These are phyloP conservation scores for Chamaedrilus cognettii DNA, from an alignment of 2,888 invertebrate genomes.

Conservation along the genomic window DNA sequence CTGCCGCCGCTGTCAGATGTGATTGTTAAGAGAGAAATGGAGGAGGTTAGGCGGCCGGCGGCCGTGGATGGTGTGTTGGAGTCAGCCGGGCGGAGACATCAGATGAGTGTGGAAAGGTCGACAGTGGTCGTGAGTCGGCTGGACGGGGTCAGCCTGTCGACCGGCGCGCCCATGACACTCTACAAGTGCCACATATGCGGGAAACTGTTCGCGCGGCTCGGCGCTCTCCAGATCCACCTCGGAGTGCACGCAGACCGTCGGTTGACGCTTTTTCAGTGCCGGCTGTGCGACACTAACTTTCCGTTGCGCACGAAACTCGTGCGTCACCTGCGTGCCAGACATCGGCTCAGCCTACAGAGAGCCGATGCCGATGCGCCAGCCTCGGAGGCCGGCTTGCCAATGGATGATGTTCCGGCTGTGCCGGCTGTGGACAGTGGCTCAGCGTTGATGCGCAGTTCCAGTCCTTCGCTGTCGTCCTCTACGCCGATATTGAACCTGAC, in stretches of 20 bases:
- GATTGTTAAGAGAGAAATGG: too few species aligned
- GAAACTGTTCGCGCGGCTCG: constrained; percentile 49
- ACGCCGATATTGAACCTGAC: too few species aligned
- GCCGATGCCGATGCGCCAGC: neutral
- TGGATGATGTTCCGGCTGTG: neutral
- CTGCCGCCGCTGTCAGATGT: too few species aligned
- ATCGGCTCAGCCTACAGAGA: constrained; percentile 10
- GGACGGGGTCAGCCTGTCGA: neutral
- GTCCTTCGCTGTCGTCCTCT: too few species aligned
- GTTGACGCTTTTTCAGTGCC: constrained; percentile 48
- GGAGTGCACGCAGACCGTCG: constrained; percentile 51
- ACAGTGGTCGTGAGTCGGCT: constrained; percentile 1
- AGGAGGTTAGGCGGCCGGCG: too few species aligned
- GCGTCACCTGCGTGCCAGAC: constrained; percentile 41
- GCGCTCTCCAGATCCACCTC: constrained; percentile 53
- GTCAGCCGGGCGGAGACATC: neutral
- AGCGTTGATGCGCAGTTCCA: neutral
- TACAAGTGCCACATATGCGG: constrained; percentile 25
- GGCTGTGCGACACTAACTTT: constrained; percentile 51
- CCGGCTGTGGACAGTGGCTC: neutral
- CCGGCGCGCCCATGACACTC: neutral
- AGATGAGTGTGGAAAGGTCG: neutral
- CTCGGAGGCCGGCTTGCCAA: neutral
- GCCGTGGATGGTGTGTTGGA: neutral
- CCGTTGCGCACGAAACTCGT: constrained; percentile 48